phyloP scores from a whole-genome alignment of 2,797 vertebrate genomes.

The Podargus strigoides region DNA sequence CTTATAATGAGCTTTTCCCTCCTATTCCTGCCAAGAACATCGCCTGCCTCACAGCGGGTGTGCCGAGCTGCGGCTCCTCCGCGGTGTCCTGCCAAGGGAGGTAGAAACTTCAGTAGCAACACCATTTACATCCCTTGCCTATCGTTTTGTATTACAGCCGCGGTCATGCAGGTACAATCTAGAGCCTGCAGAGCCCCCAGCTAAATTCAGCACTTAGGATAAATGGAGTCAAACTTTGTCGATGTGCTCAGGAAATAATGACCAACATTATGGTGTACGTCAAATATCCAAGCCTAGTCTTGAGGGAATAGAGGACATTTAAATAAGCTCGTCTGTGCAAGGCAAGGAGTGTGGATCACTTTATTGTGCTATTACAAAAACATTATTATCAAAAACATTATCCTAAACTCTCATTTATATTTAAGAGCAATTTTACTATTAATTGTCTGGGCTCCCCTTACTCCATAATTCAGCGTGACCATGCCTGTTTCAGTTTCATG shows the following conservation, averaged over 20 bases:
- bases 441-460: conserved; percentile 60
- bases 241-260: background rate
- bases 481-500: conserved; percentile 48
- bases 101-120: background rate
- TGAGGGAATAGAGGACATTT: conserved; percentile 32
- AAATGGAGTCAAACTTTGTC: conserved; percentile 27
- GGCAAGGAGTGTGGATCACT: background rate
- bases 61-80: background rate
- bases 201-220: background rate
- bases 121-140: background rate
- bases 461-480: conserved; percentile 64
- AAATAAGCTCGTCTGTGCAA: conserved; percentile 30
- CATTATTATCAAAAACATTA: conserved; percentile 60
- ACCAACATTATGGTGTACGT: background rate
- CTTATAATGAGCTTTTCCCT: background rate
- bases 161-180: background rate
- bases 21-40: background rate
- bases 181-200: background rate
- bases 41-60: accelerated
- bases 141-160: background rate
- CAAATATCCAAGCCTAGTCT: background rate
- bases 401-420: conserved; percentile 63
- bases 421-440: conserved; percentile 63
- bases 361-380: conserved; percentile 34
- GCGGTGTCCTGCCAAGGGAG: background rate